Evolutionary conservation across 1,140 invertebrate genomes (phyloP).

Genomic region (Micrasema minimum): DNA sequence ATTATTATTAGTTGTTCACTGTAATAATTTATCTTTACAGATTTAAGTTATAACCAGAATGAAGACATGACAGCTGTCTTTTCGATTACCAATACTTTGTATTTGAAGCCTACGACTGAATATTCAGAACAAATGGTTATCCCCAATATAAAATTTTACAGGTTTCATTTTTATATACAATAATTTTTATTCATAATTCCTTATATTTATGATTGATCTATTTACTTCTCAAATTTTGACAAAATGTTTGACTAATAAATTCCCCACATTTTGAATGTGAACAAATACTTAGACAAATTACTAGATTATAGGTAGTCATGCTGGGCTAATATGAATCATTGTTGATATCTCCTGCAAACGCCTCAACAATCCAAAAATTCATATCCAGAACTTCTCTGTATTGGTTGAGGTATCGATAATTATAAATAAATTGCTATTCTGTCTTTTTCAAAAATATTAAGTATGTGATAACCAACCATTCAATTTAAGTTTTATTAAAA

Average conservation of each 20-base stretch:
- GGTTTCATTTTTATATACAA: slow-evolving; percentile 28
- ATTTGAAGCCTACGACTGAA: slow-evolving; percentile 25
- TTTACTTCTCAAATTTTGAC: slow-evolving; percentile 15
- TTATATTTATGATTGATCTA: neutral
- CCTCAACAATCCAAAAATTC: neutral
- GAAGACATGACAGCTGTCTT: neutral
- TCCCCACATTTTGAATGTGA: slow-evolving; percentile 31
- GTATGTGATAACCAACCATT: neutral
- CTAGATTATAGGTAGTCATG: no score
- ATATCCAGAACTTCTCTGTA: no score
- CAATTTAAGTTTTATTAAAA: slow-evolving; percentile 5
- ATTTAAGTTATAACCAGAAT: slow-evolving; percentile 15
- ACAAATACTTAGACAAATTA: no score
- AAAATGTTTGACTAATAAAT: neutral
- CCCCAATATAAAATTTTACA: slow-evolving; percentile 43
- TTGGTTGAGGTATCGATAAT: no score
- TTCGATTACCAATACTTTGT: slow-evolving; percentile 21
- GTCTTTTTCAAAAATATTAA: slow-evolving; percentile 5
- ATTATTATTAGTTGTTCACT: neutral
- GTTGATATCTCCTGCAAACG: no score
- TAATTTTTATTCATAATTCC: neutral
- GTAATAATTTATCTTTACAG: slow-evolving; percentile 17
- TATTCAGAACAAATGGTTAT: slow-evolving; percentile 12
- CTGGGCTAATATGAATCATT: no score
- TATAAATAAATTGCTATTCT: neutral